phyloP scores from a whole-genome alignment of 2,113 vertebrate genomes.

The Blennius ocellaris region DNA sequence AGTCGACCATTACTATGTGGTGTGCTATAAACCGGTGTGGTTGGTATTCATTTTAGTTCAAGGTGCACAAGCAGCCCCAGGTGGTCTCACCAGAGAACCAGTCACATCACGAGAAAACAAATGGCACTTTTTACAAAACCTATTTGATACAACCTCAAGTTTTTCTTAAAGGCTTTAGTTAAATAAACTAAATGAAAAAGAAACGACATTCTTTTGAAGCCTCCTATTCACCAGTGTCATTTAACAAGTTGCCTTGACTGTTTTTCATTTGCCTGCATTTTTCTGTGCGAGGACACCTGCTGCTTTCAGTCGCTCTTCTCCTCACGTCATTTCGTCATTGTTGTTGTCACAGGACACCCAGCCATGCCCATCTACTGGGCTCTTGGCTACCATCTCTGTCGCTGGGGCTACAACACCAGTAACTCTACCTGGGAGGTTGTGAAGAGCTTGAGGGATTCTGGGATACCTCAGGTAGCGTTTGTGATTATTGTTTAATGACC shows the following conservation, averaged over 20 bases:
- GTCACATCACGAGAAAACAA: too few species aligned
- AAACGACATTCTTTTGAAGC: too few species aligned
- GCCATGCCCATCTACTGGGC: conserved; percentile 90
- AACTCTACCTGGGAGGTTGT: conserved; percentile 86
- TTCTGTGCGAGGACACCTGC: background rate
- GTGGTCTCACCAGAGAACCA: too few species aligned
- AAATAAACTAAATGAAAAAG: too few species aligned
- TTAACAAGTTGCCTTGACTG: too few species aligned
- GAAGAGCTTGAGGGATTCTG: conserved; percentile 84
- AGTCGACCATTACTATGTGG: conserved; percentile 22
- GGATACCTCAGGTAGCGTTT: conserved; percentile 80
- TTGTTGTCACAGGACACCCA: conserved; percentile 76
- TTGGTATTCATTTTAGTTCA: too few species aligned
- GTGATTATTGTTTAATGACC: background rate
- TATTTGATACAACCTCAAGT: too few species aligned
- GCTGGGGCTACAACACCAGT: conserved; percentile 89
- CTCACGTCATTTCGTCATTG: background rate
- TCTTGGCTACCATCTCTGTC: conserved; percentile 90
- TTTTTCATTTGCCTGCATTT: background rate
- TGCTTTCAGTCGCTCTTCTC: background rate
- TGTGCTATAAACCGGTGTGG: too few species aligned
- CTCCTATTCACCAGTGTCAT: too few species aligned
- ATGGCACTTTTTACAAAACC: too few species aligned
- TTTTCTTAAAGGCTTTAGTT: too few species aligned
- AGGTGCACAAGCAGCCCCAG: too few species aligned